Conservation (phyloP, 2,797 vertebrate species). For the Valencia hispanica region DNA sequence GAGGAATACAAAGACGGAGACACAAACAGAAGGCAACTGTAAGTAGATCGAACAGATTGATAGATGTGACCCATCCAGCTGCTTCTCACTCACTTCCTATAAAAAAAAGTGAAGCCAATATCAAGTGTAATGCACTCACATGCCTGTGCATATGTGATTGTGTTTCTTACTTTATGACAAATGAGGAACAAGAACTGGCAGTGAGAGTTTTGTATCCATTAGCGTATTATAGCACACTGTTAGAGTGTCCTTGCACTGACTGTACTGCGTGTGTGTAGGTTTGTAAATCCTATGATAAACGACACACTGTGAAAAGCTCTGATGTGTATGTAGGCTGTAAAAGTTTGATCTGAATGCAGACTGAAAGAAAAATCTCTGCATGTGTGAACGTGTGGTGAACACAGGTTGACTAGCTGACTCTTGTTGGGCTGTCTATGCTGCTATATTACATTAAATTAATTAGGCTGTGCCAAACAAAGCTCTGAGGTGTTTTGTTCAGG, state of each 20-base stretch:
- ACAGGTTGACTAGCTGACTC: constrained; percentile 47
- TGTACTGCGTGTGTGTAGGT: constrained; percentile 13
- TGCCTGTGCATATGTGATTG: constrained; percentile 14
- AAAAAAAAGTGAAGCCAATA: constrained; percentile 24
- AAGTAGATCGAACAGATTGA: constrained; percentile 63
- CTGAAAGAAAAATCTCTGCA: constrained; percentile 44
- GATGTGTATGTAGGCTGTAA: constrained; percentile 32
- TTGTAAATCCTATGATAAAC: constrained; percentile 35
- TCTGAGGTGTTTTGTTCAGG: constrained; percentile 7
- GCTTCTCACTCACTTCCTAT: constrained; percentile 41
- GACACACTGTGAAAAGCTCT: constrained; percentile 29
- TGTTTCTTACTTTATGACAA: constrained; percentile 48
- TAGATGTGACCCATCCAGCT: constrained; percentile 49
- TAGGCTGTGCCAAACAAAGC: constrained; percentile 28
- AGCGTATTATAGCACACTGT: constrained; percentile 51
- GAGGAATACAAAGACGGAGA: neutral
- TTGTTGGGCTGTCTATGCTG: constrained; percentile 29
- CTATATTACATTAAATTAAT: constrained; percentile 49
- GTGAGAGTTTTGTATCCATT: constrained; percentile 54
- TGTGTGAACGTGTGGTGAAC: constrained; percentile 49
- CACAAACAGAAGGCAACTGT: neutral
- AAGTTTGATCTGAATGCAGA: constrained; percentile 50
- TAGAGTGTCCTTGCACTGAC: constrained; percentile 48
- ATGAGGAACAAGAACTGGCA: constrained; percentile 50
- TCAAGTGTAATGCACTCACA: constrained; percentile 18